Evolutionary conservation across 37 sponge, comb jelly and placozoan species (phyloP).

Genomic region (Spongia lamella): DNA sequence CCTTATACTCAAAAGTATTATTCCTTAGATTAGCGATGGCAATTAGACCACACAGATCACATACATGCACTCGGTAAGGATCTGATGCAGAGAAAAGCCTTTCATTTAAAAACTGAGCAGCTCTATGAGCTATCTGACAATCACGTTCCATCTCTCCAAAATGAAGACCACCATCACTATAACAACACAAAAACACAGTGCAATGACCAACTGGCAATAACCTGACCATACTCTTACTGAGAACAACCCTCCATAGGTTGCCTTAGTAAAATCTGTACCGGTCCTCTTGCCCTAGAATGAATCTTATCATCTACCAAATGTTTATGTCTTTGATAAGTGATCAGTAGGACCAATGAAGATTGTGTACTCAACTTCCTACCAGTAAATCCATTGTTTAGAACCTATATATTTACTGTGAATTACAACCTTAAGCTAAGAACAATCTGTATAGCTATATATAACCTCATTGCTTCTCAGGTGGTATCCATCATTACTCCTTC

Average conservation of each 20-base stretch:
- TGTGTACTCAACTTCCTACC: slow-evolving; percentile 98
- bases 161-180: slow-evolving; percentile 98
- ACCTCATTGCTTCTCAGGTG: slow-evolving; percentile 98
- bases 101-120: slow-evolving; percentile 98
- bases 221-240: slow-evolving; percentile 46
- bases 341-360: slow-evolving; percentile 98
- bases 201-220: neutral
- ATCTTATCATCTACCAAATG: slow-evolving; percentile 99
- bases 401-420: slow-evolving; percentile 29
- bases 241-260: slow-evolving; percentile 99
- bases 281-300: slow-evolving; percentile 96
- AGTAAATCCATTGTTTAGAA: slow-evolving; percentile 96
- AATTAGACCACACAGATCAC: slow-evolving; percentile 96
- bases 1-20: slow-evolving; percentile 94
- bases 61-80: slow-evolving; percentile 91
- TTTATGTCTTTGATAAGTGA: slow-evolving; percentile 98
- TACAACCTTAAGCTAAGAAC: neutral
- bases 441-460: neutral
- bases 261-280: slow-evolving; percentile 91
- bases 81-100: slow-evolving; percentile 93
- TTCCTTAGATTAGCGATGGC: slow-evolving; percentile 94
- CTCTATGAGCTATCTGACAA: slow-evolving; percentile 99
- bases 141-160: slow-evolving; percentile 99
- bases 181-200: too few species aligned
- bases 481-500: slow-evolving; percentile 90